Evolutionary conservation across 2,797 vertebrate species (phyloP), one percentile per base, ranked within the genome.

Genomic region (Aythya fuligula): DNA sequence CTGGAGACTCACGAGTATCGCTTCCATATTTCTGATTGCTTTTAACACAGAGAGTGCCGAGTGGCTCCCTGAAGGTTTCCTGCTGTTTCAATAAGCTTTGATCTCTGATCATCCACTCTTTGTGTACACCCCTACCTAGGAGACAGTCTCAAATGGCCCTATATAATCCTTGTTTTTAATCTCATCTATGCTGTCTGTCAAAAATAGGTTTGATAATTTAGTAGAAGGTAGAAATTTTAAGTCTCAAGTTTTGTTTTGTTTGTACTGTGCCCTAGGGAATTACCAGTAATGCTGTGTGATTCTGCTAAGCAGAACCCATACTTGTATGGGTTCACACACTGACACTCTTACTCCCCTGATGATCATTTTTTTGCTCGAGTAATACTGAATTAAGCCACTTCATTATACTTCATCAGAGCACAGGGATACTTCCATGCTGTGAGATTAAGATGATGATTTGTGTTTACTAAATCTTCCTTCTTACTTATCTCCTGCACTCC

Each of bases 301-400:
- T 82, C 91, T 3, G 1, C 65, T 88, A 84, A 91, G 89, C 85
- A 93, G 81, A 1, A 1, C 10, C 0, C 87, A 93, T 92, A 89
- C 92, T 87, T 97, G 94, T 92, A 75, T 69, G 86, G 72, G 95
- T 71, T 93, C 93, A 95, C 89, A 95, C 3, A 1, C 84, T 94
- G 71, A 28, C 1, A 32, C 60, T 92, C 17, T 78, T 47, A 74
- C 70, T 72, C 73, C 85, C 95, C 93, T 94, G 91, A 94, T 83
- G 92, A 92, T 56, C 3, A 14, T 65, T 69, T 64, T 61, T 8
- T 85, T 87, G 60, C 79, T 94, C 88, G 90, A 95, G 87, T 81
- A 95, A 90, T 77, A 82, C 57, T 74, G 71, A 94, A 95, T 94
- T 89, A 91, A 95, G 93, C 85, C 93, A 94, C 93, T 97, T 95